Conservation (phyloP, 2,797 vertebrate genomes). For the Acridotheres tristis region DNA sequence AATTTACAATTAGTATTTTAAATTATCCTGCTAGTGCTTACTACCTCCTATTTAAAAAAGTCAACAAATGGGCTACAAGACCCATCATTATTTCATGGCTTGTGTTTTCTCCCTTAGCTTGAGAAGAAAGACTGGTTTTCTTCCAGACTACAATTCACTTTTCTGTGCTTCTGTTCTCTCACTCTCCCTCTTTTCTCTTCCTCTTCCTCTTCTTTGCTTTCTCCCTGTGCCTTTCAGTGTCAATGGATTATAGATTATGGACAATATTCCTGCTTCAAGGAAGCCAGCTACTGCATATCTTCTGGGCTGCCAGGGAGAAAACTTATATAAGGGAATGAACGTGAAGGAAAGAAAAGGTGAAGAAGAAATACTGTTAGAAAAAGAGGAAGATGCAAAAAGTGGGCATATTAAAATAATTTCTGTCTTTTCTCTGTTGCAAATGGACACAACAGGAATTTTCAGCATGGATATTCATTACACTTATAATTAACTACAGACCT, state of each 20-base stretch:
- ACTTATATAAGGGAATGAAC: not conserved
- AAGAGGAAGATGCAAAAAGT: not conserved
- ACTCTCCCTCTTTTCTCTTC: not conserved
- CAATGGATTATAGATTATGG: conserved; percentile 8
- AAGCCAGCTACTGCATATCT: not conserved
- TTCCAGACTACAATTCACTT: not conserved
- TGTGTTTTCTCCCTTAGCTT: not conserved
- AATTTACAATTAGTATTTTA: not conserved
- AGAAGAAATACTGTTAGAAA: not conserved
- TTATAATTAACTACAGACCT: not conserved
- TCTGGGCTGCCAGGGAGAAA: not conserved
- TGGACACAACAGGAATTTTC: not conserved
- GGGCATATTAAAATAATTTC: not conserved
- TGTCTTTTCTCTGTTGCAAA: not conserved
- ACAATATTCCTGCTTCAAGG: not conserved
- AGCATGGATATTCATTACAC: not conserved
- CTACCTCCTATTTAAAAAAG: not conserved
- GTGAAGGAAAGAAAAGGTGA: not conserved
- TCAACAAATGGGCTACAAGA: not conserved
- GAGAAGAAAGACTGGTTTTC: not conserved
- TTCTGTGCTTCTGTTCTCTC: not conserved
- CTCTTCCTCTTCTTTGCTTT: not conserved
- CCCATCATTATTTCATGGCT: not conserved
- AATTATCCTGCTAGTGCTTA: not conserved
- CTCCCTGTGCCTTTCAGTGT: not conserved